phyloP scores from a whole-genome alignment of 1,140 invertebrate genomes.

The Drosophila ogumai region DNA sequence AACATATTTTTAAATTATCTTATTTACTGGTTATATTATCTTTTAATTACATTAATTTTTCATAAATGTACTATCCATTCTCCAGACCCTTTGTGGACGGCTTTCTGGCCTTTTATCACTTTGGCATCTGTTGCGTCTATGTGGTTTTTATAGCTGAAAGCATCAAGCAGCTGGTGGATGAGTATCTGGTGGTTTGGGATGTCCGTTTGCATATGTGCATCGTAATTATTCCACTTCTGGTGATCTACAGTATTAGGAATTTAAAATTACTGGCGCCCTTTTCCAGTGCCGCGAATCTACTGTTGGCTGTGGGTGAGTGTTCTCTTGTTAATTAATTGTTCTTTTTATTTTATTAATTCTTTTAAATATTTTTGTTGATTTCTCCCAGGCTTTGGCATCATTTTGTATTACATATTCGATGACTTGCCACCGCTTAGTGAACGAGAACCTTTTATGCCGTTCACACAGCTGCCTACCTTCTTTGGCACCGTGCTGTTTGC shows the following conservation, averaged over 20 bases:
- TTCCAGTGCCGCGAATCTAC: conserved; percentile 91
- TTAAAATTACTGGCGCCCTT: conserved; percentile 92
- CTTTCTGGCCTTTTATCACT: conserved; percentile 93
- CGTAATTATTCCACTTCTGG: conserved; percentile 89
- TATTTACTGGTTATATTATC: not conserved
- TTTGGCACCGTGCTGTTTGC: conserved; percentile 96
- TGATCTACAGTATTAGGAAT: conserved; percentile 91
- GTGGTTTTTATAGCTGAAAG: conserved; percentile 93
- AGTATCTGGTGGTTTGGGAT: conserved; percentile 83
- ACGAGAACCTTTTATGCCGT: conserved; percentile 86
- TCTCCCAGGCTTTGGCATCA: conserved; percentile 86
- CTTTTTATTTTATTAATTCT: too few species aligned
- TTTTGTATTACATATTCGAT: conserved; percentile 89
- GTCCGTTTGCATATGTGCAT: conserved; percentile 80
- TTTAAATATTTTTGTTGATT: not conserved
- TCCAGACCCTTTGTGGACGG: conserved; percentile 87
- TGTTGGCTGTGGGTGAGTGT: conserved; percentile 88
- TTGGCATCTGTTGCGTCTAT: conserved; percentile 96
- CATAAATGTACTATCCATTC: not conserved
- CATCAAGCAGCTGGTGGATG: conserved; percentile 87
- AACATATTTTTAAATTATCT: too few species aligned
- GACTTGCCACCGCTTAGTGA: conserved; percentile 87
- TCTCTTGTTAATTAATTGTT: too few species aligned
- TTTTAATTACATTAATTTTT: not conserved
- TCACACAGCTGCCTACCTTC: conserved; percentile 89